phyloP scores from a whole-genome alignment of 2,888 invertebrate species.

The Oscheius onirici region DNA sequence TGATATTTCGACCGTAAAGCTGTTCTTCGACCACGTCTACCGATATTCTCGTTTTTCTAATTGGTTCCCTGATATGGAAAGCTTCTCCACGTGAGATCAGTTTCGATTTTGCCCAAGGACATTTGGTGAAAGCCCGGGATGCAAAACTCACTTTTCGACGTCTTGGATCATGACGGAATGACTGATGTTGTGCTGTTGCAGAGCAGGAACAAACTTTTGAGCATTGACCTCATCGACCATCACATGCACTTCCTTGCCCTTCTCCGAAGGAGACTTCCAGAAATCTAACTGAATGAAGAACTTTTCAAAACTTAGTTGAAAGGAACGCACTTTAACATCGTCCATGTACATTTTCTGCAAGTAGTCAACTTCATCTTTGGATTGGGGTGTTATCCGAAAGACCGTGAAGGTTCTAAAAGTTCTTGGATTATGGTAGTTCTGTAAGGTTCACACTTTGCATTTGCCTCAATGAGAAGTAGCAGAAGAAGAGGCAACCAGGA shows the following conservation, averaged over 20 bases:
- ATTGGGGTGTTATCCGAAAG: conserved; percentile 45
- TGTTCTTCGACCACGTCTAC: no score
- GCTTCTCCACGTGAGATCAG: background rate
- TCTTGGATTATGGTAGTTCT: background rate
- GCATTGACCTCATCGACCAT: conserved; percentile 61
- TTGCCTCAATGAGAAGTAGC: background rate
- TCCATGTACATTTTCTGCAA: conserved; percentile 43
- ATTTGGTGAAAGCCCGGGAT: background rate
- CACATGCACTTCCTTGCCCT: conserved; percentile 66
- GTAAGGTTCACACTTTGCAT: conserved; percentile 16
- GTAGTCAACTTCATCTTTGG: conserved; percentile 41
- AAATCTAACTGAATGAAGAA: conserved; percentile 61
- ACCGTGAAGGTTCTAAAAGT: conserved; percentile 52
- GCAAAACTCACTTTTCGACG: conserved; percentile 62
- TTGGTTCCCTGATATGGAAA: background rate
- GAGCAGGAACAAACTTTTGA: conserved; percentile 42
- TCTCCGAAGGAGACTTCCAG: conserved; percentile 67
- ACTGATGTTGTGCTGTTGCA: conserved; percentile 51
- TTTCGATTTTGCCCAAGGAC: conserved; percentile 12
- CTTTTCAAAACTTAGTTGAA: background rate
- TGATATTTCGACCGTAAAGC: no score
- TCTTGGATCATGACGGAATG: conserved; percentile 67
- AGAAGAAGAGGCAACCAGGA: background rate
- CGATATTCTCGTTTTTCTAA: no score
- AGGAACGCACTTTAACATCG: conserved; percentile 41